Base-by-base conservation (phyloP, 2,797 vertebrate genomes). In the Chromis chromis region DNA sequence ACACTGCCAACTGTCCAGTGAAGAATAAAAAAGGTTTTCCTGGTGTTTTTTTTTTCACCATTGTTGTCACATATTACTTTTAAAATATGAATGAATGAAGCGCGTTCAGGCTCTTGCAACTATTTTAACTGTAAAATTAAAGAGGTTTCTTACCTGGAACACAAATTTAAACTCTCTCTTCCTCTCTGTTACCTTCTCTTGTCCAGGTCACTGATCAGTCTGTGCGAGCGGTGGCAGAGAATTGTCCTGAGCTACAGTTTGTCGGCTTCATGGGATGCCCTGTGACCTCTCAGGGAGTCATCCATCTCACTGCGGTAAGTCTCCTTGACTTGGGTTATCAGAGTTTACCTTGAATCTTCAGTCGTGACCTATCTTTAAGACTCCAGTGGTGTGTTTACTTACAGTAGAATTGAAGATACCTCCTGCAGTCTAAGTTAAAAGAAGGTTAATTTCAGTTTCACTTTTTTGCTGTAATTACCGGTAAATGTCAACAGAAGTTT, bases 211-310 rank as follows among this genome's bases (percentile, higher is more conserved):
- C 97, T 22, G 97, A 99, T 91, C 95, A 94, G 56, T 98, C 98
- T 0, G 95, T 99, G 88, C 95, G 95, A 91, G 97, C 97, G 1
- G 97, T 99, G 85, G 97, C 97, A 4, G 97, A 98, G 73, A 94
- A 98, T 87, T 99, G 98, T 90, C 96, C 97, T 0, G 96, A 98
- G 85, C 94, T 99, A 82, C 97, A 97, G 89, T 98, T 96, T 82
- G 98, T 99, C 50, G 98, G 98, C 69, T 99, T 99, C 92, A 99
- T 99, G 98, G 98, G 98, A 70, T 99, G 97, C 88, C 98, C 98
- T 0, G 97, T 99, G 76, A 99, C 98, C 64, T 99, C 98, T 3
- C 96, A 96, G 93, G 98, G 98, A 79, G 98, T 98, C 82, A 98
- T 99, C 84, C 97, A 98, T 86, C 96, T 99, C 22, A 98, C 97